Evolutionary conservation across 2,888 invertebrate species (phyloP).

Genomic region (Eristalis intricaria): DNA sequence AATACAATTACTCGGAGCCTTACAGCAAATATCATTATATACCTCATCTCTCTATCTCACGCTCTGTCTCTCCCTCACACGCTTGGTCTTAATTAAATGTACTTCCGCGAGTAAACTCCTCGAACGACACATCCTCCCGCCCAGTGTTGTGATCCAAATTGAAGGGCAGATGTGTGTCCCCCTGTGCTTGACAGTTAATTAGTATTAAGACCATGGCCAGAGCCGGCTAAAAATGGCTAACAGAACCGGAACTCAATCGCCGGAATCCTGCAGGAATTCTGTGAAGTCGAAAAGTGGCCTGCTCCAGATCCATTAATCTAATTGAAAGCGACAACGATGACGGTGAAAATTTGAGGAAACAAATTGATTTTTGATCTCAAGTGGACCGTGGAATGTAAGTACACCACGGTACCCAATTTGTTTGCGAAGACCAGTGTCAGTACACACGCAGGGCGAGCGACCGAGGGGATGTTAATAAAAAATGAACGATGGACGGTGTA

Average conservation of each 20-base stretch:
- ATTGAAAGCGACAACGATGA: constrained; percentile 40
- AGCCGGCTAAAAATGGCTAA: neutral
- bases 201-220: constrained; percentile 38
- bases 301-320: constrained; percentile 69
- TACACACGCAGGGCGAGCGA: neutral
- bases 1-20: constrained; percentile 61
- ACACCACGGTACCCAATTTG: neutral
- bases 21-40: constrained; percentile 59
- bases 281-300: constrained; percentile 55
- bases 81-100: constrained; percentile 47
- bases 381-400: constrained; percentile 31
- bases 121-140: constrained; percentile 20
- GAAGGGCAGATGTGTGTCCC: constrained; percentile 3
- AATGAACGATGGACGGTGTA: constrained; percentile 54
- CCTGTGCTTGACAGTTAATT: constrained; percentile 65
- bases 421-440: neutral
- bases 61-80: neutral
- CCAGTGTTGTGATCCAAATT: constrained; percentile 18
- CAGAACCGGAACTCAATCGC: constrained; percentile 4
- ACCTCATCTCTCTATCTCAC: constrained; percentile 11
- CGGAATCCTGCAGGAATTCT: neutral
- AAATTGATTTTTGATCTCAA: constrained; percentile 68
- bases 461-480: constrained; percentile 52
- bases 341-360: constrained; percentile 49
- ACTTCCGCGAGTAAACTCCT: constrained; percentile 38